Percentiles rank a stretch among this genome's conserved stretches.
Conservation (phyloP, 2,888 invertebrate species). For the Netelia inedita region DNA sequence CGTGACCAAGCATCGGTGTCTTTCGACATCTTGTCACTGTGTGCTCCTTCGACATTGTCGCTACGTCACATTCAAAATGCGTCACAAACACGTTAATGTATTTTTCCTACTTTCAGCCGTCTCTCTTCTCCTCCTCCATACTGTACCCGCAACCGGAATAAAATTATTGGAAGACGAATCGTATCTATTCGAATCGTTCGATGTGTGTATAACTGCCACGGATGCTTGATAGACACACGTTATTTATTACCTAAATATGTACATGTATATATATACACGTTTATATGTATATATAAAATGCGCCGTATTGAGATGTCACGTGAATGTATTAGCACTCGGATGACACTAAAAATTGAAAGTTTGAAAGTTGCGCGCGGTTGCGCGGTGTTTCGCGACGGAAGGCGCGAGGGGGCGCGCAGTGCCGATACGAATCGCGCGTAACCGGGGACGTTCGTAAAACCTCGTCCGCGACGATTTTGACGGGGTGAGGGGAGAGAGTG, state of each 20-base stretch:
- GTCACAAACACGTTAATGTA: conserved; percentile 8
- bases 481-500: background rate
- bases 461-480: background rate
- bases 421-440: background rate
- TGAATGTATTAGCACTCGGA: too few relatives aligned
- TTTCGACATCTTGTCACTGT: conserved; percentile 14
- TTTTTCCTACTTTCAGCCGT: background rate
- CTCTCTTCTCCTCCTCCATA: background rate
- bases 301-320: background rate
- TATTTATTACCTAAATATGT: background rate
- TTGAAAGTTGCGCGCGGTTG: background rate
- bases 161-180: too few relatives aligned
- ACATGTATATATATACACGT: background rate
- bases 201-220: too few relatives aligned
- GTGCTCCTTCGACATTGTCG: conserved; percentile 16
- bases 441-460: conserved; percentile 15
- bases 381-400: background rate
- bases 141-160: background rate
- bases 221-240: too few relatives aligned
- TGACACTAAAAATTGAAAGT: background rate
- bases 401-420: too few relatives aligned
- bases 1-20: background rate
- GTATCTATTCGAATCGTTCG: too few relatives aligned
- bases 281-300: background rate
- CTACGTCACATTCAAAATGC: conserved; percentile 17